These are phyloP conservation scores for Ceyx erithaca DNA, from an alignment of 2,797 vertebrate genomes.

Conservation along the genomic window DNA sequence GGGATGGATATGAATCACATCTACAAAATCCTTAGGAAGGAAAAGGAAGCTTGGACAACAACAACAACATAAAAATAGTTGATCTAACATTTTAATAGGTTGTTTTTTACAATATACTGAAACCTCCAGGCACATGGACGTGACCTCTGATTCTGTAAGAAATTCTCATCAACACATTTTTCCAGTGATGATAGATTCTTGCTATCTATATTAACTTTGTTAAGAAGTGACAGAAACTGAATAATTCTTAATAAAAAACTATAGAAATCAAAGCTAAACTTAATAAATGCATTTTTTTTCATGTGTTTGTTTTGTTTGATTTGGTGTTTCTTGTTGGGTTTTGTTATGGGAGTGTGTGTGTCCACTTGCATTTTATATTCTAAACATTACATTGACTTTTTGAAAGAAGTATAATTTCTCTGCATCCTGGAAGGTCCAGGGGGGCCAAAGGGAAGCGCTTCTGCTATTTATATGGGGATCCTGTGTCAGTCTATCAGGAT, in stretches of 20 bases:
- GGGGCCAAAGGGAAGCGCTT: too few species aligned
- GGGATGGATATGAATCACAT: neutral
- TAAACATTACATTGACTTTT: neutral
- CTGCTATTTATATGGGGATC: neutral
- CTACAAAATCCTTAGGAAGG: neutral
- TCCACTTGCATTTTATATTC: neutral
- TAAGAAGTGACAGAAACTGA: neutral
- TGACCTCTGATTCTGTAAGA: neutral
- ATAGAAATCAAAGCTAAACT: neutral
- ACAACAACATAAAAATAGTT: neutral
- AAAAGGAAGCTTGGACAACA: neutral
- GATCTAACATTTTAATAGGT: neutral
- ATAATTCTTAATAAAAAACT: neutral
- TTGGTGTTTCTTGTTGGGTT: too few species aligned
- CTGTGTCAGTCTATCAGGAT: neutral
- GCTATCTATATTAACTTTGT: neutral
- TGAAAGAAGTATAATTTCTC: neutral
- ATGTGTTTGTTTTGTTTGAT: neutral
- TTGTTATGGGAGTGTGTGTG: rapidly evolving
- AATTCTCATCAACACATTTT: neutral
- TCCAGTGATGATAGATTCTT: neutral
- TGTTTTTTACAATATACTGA: neutral
- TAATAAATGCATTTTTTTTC: neutral
- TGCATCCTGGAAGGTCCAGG: neutral
- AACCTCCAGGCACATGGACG: neutral